Evolutionary conservation across 2,113 vertebrate species (phyloP), one percentile per base, ranked within the genome.

Genomic region (Castor canadensis): DNA sequence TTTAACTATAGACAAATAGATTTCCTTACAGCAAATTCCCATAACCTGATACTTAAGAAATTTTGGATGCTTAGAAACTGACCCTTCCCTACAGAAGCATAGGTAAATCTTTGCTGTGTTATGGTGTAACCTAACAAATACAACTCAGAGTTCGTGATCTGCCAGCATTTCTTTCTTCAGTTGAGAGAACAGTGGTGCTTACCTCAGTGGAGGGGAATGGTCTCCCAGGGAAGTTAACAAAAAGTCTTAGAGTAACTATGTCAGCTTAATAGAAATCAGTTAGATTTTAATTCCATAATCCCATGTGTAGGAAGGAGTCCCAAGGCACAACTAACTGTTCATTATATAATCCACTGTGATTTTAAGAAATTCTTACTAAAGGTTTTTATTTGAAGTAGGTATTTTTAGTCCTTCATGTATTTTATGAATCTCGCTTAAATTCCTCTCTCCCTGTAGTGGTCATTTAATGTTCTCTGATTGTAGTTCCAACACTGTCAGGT

Each of bases 331-430:
- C 28, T n/a, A 6, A 49, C 38, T 11, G 43, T 64, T 95, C 40
- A 35, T 71, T 58, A n/a, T 35, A 69, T 75, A 92, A 76, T 75
- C 62, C 75, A 30, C 71, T 85, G n/a, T 49, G 73, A 72, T 75
- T 93, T 85, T 85, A 85, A 93, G 71, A 93, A 94, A 73, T 82
- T 58, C 28, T 85, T 32, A 43, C 32, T 72, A 72, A 87, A 54
- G 11, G 35, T 7, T 87, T 94, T 93, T 69, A 38, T 88, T 86
- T 89, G 49, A 89, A 87, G 45, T 54, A 52, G 32, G 47, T 64
- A 54, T 62, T 71, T 91, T 69, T 43, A 82, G 75, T 56, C 54
- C 8, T 60, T 45, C 13, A 0, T 40, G 0, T 76, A 20, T 30
- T 56, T 81, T 56, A 10, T 22, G 35, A 28, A 45, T 91, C 71